Percentiles rank a stretch among this genome's conserved stretches.
Conservation (phyloP, 2,888 invertebrate species). For the Theristus sp. region DNA sequence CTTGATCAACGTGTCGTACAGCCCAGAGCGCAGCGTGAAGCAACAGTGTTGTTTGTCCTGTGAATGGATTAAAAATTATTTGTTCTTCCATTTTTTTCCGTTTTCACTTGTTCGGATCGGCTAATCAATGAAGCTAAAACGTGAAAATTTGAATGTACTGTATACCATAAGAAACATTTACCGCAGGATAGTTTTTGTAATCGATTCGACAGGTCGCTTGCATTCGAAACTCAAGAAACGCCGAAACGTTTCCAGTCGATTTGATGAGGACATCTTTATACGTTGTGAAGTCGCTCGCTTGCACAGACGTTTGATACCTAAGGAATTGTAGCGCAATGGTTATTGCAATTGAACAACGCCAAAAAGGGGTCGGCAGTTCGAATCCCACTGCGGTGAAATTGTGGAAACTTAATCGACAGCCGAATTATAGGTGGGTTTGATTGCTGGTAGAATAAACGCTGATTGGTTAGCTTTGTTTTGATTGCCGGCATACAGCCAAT, state of each 20-base stretch:
- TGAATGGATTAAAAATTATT: too few species aligned
- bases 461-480: not conserved
- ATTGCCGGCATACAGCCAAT: not conserved
- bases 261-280: conserved; percentile 12
- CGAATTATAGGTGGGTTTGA: too few species aligned
- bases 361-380: too few species aligned
- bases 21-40: conserved; percentile 14
- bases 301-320: conserved; percentile 18
- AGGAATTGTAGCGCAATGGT: conserved; percentile 1
- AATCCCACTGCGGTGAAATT: too few species aligned
- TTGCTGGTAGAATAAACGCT: too few species aligned
- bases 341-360: not conserved
- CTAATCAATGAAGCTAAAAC: not conserved
- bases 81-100: too few species aligned
- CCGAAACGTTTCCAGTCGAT: conserved; percentile 17
- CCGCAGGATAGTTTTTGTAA: conserved; percentile 19
- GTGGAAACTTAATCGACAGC: too few species aligned
- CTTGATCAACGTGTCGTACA: conserved; percentile 16
- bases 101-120: not conserved
- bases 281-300: conserved; percentile 17
- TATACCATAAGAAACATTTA: too few species aligned
- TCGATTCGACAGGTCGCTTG: conserved; percentile 18
- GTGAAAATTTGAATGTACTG: too few species aligned
- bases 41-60: conserved; percentile 20
- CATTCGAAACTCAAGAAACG: conserved; percentile 17